A percentile compares a stretch with the other conserved stretches of the same genome.
These are phyloP conservation scores for Enteromius anoplus DNA, from an alignment of 2,797 vertebrate species.

Conservation along the genomic window DNA sequence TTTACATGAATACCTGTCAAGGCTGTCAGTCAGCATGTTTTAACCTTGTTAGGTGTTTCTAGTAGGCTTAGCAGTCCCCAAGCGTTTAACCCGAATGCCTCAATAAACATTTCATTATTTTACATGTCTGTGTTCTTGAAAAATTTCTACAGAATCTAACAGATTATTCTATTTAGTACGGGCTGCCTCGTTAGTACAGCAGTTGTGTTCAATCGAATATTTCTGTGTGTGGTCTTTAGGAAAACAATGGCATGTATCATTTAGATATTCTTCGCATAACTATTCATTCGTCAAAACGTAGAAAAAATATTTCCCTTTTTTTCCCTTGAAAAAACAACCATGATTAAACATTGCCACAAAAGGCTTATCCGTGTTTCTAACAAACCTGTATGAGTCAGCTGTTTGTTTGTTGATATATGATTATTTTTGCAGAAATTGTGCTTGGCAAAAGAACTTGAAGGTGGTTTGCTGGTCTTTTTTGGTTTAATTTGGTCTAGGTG, in stretches of 20 bases:
- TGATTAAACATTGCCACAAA: not conserved
- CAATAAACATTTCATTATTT: not conserved
- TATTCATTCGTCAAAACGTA: not conserved
- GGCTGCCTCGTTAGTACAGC: not conserved
- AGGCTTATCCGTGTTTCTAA: not conserved
- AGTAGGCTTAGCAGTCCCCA: not conserved
- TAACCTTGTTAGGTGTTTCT: not conserved
- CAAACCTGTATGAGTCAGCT: not conserved
- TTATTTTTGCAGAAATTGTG: not conserved
- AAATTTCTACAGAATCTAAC: not conserved
- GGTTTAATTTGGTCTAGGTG: conserved; percentile 4
- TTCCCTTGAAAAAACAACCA: not conserved
- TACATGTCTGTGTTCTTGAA: not conserved
- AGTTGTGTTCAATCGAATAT: not conserved
- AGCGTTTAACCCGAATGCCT: not conserved
- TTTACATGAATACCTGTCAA: not conserved
- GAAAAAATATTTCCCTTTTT: too few species aligned
- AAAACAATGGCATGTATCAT: not conserved
- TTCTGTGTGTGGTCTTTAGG: not conserved
- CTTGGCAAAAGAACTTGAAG: not conserved
- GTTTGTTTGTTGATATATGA: not conserved
- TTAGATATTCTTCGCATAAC: not conserved
- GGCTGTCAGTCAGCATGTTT: not conserved
- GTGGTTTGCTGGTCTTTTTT: not conserved
- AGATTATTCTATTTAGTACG: not conserved